A percentile compares a stretch with the other conserved stretches of the same genome.
phyloP scores from a whole-genome alignment of 2,113 vertebrate genomes.

The Neotoma lepida region DNA sequence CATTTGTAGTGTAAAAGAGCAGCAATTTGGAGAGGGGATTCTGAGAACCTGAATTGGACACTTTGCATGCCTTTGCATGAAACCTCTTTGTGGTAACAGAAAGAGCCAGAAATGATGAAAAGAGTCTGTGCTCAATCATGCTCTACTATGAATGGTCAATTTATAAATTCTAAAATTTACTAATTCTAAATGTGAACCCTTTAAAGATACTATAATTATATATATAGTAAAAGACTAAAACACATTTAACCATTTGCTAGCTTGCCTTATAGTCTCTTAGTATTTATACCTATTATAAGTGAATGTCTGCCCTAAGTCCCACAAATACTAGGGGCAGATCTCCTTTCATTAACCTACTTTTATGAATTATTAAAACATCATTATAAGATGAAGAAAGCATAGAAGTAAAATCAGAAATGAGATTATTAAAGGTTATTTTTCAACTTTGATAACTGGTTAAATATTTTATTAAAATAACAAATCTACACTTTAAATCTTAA shows the following conservation, averaged over 20 bases:
- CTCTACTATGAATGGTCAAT: not conserved
- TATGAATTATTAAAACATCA: constrained; percentile 40
- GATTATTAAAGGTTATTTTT: not conserved
- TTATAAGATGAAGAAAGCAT: not conserved
- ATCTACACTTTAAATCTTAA: constrained; percentile 14
- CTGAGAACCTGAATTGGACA: not conserved
- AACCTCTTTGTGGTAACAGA: not conserved
- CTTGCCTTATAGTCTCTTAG: constrained; percentile 30
- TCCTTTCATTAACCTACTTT: not conserved
- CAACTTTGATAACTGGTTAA: not conserved
- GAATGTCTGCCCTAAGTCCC: not conserved
- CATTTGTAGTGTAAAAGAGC: not conserved
- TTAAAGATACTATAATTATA: constrained; percentile 11
- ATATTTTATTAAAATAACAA: not conserved
- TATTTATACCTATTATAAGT: constrained; percentile 25
- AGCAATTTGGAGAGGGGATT: not conserved
- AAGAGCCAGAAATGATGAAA: not conserved
- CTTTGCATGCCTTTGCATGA: not conserved
- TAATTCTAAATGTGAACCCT: not conserved
- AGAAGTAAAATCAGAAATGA: constrained; percentile 17
- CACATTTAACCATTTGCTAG: constrained; percentile 1
- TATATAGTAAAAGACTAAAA: constrained; percentile 24
- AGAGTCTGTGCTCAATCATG: not conserved
- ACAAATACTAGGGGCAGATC: not conserved
- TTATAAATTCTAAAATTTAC: constrained; percentile 43